Evolutionary conservation across 2,797 vertebrate genomes (phyloP).

Genomic region (Erethizon dorsatum): DNA sequence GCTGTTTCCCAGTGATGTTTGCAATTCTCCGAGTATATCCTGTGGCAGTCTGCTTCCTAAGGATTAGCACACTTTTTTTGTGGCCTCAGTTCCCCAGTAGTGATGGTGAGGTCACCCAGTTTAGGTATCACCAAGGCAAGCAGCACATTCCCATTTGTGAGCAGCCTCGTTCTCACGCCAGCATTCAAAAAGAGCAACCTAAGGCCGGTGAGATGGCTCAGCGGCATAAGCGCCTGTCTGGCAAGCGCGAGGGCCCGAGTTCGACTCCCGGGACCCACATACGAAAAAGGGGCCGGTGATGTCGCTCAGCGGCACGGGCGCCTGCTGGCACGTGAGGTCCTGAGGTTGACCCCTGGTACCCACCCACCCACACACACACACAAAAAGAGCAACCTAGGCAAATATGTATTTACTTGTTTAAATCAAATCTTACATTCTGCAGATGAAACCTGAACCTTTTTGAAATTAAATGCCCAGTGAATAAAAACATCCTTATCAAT

Average conservation of each 20-base stretch:
- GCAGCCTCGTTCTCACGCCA: not conserved
- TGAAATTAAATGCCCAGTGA: slow-evolving; percentile 67
- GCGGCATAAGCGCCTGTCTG: too few relatives aligned
- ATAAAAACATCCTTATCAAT: slow-evolving; percentile 74
- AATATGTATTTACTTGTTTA: not conserved
- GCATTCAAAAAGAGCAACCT: not conserved
- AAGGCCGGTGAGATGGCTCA: not conserved
- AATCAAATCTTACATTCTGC: slow-evolving; percentile 72
- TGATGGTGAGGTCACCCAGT: not conserved
- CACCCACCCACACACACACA: too few relatives aligned
- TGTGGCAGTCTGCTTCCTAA: slow-evolving; percentile 57
- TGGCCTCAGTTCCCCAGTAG: not conserved
- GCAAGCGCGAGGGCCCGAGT: too few relatives aligned
- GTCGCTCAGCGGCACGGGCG: too few relatives aligned
- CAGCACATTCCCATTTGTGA: not conserved
- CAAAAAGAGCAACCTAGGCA: not conserved
- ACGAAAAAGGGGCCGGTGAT: too few relatives aligned
- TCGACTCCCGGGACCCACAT: too few relatives aligned
- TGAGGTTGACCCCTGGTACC: too few relatives aligned
- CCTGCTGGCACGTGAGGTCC: too few relatives aligned
- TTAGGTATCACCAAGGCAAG: not conserved
- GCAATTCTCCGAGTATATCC: not conserved
- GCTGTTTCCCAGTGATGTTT: not conserved
- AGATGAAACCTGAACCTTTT: slow-evolving; percentile 77
- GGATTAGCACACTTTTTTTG: not conserved